phyloP scores from a whole-genome alignment of 2,888 invertebrate genomes.

The Archips crataeganus region DNA sequence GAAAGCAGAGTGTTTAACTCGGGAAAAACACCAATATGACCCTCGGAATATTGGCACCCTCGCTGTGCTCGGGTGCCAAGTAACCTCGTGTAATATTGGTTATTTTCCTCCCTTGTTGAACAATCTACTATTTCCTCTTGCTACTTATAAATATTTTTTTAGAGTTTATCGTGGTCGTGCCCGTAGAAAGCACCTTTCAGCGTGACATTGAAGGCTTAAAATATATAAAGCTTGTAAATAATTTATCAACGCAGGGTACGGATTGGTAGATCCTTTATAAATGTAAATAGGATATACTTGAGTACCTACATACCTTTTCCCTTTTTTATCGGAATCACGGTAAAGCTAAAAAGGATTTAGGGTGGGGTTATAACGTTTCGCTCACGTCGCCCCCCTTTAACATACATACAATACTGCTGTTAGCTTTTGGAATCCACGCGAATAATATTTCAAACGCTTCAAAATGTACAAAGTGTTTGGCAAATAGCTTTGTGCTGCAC shows the following conservation, averaged over 20 bases:
- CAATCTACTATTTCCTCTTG: not conserved
- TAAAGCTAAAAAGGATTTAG: constrained; percentile 33
- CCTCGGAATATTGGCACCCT: no score
- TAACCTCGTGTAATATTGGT: no score
- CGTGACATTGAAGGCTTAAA: constrained; percentile 13
- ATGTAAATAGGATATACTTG: constrained; percentile 16
- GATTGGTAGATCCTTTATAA: constrained; percentile 14
- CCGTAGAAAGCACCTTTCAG: constrained; percentile 5
- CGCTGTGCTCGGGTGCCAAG: no score
- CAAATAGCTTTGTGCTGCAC: constrained; percentile 5
- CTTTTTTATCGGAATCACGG: constrained; percentile 28
- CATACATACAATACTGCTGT: constrained; percentile 26
- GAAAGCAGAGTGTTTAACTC: no score
- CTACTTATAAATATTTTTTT: not conserved
- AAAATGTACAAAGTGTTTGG: constrained; percentile 5
- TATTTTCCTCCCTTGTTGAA: no score
- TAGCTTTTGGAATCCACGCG: constrained; percentile 7
- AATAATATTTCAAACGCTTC: constrained; percentile 11
- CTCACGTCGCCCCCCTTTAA: constrained; percentile 21
- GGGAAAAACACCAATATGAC: no score
- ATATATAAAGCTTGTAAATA: constrained; percentile 29
- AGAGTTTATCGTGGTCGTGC: not conserved
- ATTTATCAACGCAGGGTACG: constrained; percentile 32
- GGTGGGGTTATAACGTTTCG: constrained; percentile 29
- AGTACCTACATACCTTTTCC: constrained; percentile 15